Percentiles rank a stretch among this genome's conserved stretches.
Conservation (phyloP, 2,888 invertebrate species). For the Synanthedon vespiformis region DNA sequence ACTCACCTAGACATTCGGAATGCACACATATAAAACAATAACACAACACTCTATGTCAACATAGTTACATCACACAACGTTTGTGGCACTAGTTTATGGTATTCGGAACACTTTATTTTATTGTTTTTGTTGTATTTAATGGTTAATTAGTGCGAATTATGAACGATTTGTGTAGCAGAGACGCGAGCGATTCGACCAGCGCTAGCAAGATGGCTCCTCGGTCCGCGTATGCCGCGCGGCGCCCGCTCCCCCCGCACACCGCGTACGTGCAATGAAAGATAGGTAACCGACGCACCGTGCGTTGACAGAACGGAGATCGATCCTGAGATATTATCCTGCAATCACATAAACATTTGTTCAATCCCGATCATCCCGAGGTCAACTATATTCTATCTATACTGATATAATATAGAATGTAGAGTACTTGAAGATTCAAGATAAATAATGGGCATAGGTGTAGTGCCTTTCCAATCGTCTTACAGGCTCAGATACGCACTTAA, state of each 20-base stretch:
- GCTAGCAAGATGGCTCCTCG: conserved; percentile 64
- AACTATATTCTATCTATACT: too few species aligned
- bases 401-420: too few species aligned
- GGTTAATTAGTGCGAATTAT: conserved; percentile 65
- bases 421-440: too few species aligned
- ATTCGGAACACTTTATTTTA: conserved; percentile 17
- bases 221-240: conserved; percentile 52
- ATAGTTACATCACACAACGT: conserved; percentile 26
- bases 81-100: conserved; percentile 27
- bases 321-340: conserved; percentile 25
- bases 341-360: neutral
- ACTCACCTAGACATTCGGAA: conserved; percentile 62
- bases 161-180: conserved; percentile 54
- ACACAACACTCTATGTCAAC: conserved; percentile 46
- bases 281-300: conserved; percentile 52
- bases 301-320: conserved; percentile 25
- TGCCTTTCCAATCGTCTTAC: too few species aligned
- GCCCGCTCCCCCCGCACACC: conserved; percentile 43
- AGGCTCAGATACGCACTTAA: too few species aligned
- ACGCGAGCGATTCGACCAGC: conserved; percentile 63
- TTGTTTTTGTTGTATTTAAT: conserved; percentile 28
- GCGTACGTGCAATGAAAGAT: conserved; percentile 71
- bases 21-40: conserved; percentile 60
- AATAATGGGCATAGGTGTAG: too few species aligned
- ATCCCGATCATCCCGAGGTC: too few species aligned